Conservation (phyloP, 2,113 vertebrate genomes). For the pig (Sus scrofa) region DNA sequence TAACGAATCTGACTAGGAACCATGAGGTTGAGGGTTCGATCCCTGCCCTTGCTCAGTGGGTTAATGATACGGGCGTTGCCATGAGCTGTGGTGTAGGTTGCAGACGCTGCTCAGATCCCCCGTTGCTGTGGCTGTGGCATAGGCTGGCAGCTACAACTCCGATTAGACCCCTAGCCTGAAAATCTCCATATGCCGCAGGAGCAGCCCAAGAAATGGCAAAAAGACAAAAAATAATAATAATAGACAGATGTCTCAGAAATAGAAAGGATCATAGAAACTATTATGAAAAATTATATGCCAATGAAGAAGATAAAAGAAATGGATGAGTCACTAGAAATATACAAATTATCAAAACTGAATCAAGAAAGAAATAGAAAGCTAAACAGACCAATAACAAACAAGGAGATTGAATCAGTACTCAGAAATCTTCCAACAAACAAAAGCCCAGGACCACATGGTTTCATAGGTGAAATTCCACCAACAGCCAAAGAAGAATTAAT, state of each 20-base stretch:
- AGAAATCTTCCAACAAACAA: neutral
- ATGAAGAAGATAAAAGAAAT: neutral
- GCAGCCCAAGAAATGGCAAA: no score
- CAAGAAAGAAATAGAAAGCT: constrained; percentile 4
- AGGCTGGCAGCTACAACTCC: no score
- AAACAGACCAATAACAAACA: neutral
- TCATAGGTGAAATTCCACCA: neutral
- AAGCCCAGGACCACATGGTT: neutral
- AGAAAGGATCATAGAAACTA: neutral
- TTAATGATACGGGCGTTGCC: no score
- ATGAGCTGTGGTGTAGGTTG: no score
- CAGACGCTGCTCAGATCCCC: no score
- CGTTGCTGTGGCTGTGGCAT: no score
- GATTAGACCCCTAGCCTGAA: no score
- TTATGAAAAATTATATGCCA: neutral
- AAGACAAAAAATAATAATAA: no score
- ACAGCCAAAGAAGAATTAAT: neutral
- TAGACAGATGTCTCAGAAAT: neutral
- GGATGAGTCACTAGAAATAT: neutral
- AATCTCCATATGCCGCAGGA: no score
- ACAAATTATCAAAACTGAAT: neutral
- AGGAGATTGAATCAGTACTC: neutral
- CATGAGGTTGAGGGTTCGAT: no score
- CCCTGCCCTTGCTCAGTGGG: no score
- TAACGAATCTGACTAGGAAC: no score